phyloP scores from a whole-genome alignment of 2,888 invertebrate genomes.

The Tetragnatha montana region DNA sequence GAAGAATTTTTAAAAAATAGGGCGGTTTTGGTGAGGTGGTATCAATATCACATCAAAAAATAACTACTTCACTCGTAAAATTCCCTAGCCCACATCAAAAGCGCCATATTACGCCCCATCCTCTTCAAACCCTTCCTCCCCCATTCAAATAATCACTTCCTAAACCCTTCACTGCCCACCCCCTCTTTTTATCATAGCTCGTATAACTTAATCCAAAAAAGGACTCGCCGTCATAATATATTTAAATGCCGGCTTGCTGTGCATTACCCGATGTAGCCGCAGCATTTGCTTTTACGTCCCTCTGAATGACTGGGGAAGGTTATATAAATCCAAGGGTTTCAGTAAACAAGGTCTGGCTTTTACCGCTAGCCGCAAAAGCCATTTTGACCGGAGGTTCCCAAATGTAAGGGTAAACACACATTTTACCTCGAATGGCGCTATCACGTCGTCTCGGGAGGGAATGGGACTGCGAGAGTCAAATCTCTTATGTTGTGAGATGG shows the following conservation, averaged over 20 bases:
- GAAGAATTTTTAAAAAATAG: too few relatives aligned
- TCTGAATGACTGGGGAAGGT: neutral
- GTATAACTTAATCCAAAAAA: conserved; percentile 2
- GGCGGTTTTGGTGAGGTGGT: too few relatives aligned
- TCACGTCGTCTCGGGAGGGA: neutral
- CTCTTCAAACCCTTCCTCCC: neutral
- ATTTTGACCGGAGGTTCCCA: conserved; percentile 16
- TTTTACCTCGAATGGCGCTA: conserved; percentile 16
- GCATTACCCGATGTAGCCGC: neutral
- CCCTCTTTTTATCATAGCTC: neutral
- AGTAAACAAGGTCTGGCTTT: conserved; percentile 24
- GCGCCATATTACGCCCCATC: neutral
- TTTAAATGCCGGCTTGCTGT: conserved; percentile 25
- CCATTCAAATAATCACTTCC: neutral
- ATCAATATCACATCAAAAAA: too few relatives aligned
- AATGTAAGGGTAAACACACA: conserved; percentile 14
- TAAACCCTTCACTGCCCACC: neutral
- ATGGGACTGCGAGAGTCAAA: neutral
- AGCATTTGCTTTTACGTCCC: neutral
- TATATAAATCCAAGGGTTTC: neutral
- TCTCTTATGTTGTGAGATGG: neutral
- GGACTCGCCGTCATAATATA: conserved; percentile 28
- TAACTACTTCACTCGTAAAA: too few relatives aligned
- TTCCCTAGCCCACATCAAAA: neutral
- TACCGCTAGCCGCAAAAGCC: neutral